Conservation (phyloP, 2,113 vertebrate genomes). For the Anguilla rostrata region DNA sequence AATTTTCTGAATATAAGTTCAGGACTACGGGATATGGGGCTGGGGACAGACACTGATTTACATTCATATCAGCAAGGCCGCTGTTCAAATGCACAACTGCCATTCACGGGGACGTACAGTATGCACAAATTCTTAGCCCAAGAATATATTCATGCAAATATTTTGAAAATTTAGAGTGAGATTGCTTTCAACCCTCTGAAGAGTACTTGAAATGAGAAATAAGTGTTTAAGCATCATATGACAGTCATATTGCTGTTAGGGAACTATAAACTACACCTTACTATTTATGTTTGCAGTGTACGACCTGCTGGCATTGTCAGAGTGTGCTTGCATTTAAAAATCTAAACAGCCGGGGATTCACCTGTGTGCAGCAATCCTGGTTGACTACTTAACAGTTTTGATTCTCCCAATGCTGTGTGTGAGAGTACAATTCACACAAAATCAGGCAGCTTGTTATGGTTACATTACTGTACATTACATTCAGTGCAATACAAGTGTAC, state of each 20-base stretch:
- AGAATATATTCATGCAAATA: not conserved
- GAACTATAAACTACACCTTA: not conserved
- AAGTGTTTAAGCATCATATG: not conserved
- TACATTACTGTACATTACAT: too few relatives aligned
- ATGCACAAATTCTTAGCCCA: conserved; percentile 2
- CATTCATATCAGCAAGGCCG: conserved; percentile 55
- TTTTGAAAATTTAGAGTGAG: not conserved
- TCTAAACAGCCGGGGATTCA: not conserved
- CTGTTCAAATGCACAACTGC: conserved; percentile 30
- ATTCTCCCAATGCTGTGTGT: not conserved
- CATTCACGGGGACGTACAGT: conserved; percentile 28
- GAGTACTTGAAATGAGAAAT: not conserved
- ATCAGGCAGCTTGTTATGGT: too few relatives aligned
- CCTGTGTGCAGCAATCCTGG: not conserved
- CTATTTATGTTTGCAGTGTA: not conserved
- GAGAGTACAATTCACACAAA: not conserved
- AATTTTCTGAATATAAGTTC: not conserved
- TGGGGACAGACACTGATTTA: conserved; percentile 39
- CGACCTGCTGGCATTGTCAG: not conserved
- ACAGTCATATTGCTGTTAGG: not conserved
- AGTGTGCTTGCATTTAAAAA: not conserved
- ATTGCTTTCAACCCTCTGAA: not conserved
- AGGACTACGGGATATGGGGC: not conserved
- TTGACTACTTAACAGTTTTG: not conserved
- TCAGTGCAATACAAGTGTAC: too few relatives aligned